Conservation (phyloP, 2,888 invertebrate species). For the Tetragonisca angustula region DNA sequence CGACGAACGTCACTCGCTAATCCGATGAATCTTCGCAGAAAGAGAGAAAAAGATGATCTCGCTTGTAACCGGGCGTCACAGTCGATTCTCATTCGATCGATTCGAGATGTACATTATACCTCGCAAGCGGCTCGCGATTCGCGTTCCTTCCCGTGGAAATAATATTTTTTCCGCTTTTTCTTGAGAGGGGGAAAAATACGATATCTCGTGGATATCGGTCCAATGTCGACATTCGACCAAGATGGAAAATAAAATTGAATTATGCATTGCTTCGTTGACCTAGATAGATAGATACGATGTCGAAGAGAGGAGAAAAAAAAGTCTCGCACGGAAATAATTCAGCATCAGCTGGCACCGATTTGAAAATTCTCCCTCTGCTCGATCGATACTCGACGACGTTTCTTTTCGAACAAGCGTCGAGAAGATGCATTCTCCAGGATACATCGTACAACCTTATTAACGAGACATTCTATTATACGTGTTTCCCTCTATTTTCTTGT, state of each 20-base stretch:
- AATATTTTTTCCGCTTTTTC: not conserved
- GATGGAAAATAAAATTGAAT: slow-evolving; percentile 57
- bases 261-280: slow-evolving; percentile 55
- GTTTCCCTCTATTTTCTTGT: not conserved
- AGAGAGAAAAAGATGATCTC: not conserved
- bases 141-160: slow-evolving; percentile 2
- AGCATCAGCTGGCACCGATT: slow-evolving; percentile 37
- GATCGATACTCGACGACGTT: slow-evolving; percentile 36
- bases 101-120: not conserved
- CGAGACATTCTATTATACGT: not conserved
- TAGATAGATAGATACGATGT: slow-evolving; percentile 22
- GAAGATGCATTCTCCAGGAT: not conserved
- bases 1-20: not conserved
- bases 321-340: slow-evolving; percentile 40
- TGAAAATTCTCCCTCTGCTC: slow-evolving; percentile 35
- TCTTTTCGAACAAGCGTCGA: not conserved
- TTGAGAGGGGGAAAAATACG: not conserved
- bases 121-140: slow-evolving; percentile 14
- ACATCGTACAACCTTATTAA: not conserved
- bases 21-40: not conserved
- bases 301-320: slow-evolving; percentile 5
- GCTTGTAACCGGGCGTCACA: slow-evolving; percentile 1
- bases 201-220: not conserved
- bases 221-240: not conserved
- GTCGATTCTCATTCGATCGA: not conserved